These are phyloP conservation scores for Chymomyza costata DNA, from an alignment of 1,140 invertebrate species.

Conservation along the genomic window DNA sequence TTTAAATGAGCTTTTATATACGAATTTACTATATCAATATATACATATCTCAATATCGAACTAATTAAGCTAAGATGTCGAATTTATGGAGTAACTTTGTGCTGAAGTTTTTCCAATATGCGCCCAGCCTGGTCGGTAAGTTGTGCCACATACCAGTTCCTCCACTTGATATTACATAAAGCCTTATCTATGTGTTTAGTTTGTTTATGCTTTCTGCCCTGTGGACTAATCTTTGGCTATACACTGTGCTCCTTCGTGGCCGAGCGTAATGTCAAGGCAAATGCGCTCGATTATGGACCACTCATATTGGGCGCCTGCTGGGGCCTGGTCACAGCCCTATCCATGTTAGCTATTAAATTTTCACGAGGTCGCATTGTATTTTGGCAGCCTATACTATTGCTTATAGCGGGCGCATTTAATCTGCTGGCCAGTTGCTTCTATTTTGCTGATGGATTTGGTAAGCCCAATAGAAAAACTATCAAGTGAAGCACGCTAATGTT, in stretches of 20 bases:
- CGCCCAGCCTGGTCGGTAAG: constrained; percentile 66
- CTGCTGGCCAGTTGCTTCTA: constrained; percentile 65
- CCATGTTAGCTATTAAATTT: constrained; percentile 49
- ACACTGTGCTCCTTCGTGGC: constrained; percentile 63
- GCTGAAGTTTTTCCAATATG: constrained; percentile 60
- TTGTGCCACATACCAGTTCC: constrained; percentile 3
- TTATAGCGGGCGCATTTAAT: constrained; percentile 44
- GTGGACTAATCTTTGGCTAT: constrained; percentile 65
- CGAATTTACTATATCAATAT: no score
- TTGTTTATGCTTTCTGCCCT: constrained; percentile 60
- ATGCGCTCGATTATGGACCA: constrained; percentile 55
- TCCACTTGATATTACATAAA: neutral
- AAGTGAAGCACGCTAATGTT: no score
- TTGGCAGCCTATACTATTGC: constrained; percentile 54
- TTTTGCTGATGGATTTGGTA: constrained; percentile 62
- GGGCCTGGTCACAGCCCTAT: constrained; percentile 35
- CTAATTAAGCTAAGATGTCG: constrained; percentile 38
- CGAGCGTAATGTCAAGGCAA: constrained; percentile 32
- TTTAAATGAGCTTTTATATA: no score
- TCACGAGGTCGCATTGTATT: constrained; percentile 56
- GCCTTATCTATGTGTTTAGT: constrained; percentile 27
- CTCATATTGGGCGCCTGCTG: constrained; percentile 57
- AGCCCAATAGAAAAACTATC: constrained; percentile 17
- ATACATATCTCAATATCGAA: no score
- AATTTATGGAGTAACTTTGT: constrained; percentile 56